Percentiles rank a stretch among this genome's conserved stretches.
Conservation (phyloP, 2,797 vertebrate species). For the Characodon lateralis region DNA sequence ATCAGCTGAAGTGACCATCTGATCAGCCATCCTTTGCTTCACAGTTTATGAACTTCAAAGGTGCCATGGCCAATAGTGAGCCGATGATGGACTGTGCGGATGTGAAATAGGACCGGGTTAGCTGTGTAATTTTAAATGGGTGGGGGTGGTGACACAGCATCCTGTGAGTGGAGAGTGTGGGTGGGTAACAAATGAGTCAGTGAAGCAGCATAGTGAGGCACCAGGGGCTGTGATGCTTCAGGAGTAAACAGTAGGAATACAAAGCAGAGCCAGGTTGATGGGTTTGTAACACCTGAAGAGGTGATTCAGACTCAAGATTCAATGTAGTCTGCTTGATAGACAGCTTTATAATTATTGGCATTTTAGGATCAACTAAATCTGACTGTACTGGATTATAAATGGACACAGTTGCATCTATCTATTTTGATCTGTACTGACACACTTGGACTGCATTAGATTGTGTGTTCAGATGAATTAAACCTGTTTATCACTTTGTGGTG, state of each 20-base stretch:
- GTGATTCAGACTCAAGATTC: not conserved
- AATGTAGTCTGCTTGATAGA: not conserved
- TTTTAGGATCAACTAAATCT: not conserved
- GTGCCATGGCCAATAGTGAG: slow-evolving; percentile 20
- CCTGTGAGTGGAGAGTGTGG: slow-evolving; percentile 30
- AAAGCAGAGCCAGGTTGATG: not conserved
- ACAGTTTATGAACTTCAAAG: slow-evolving; percentile 72
- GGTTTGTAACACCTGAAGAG: not conserved
- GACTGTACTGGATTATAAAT: not conserved
- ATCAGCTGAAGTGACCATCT: slow-evolving; percentile 69
- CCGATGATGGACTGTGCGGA: slow-evolving; percentile 62
- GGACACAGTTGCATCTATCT: too few relatives aligned
- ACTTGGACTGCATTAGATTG: too few relatives aligned
- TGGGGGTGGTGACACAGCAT: slow-evolving; percentile 51
- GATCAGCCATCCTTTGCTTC: slow-evolving; percentile 69
- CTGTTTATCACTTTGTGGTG: not conserved
- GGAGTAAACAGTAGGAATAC: slow-evolving; percentile 22
- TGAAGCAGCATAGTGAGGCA: slow-evolving; percentile 20
- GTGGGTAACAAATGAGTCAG: slow-evolving; percentile 58
- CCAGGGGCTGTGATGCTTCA: slow-evolving; percentile 28
- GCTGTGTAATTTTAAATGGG: slow-evolving; percentile 62
- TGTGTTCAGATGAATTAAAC: too few relatives aligned
- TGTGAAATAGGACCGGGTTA: slow-evolving; percentile 40
- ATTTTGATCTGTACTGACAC: not conserved
- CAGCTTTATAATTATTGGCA: not conserved